Conservation (phyloP, 2,113 vertebrate genomes). For the Hydrolagus affinis region DNA sequence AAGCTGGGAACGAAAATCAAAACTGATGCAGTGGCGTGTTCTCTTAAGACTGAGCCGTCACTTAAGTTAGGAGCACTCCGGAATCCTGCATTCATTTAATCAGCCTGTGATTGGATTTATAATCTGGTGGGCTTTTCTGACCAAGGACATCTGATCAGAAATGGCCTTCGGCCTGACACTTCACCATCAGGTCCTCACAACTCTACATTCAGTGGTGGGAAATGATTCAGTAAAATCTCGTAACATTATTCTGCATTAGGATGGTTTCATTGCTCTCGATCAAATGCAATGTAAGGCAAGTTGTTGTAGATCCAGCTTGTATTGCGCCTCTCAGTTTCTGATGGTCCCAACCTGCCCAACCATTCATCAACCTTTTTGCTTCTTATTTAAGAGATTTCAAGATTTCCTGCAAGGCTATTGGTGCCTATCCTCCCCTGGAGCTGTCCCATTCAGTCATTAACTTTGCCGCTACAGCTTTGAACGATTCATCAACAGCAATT, state of each 20-base stretch:
- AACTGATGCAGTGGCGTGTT: neutral
- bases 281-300: no score
- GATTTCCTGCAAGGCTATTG: constrained; percentile 68
- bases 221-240: no score
- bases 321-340: no score
- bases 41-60: neutral
- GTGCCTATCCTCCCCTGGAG: constrained; percentile 69
- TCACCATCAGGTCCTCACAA: neutral
- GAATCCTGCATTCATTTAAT: neutral
- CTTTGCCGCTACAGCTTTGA: constrained; percentile 73
- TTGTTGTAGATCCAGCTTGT: no score
- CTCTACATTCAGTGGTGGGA: neutral
- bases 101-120: neutral
- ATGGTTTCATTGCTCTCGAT: no score
- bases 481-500: constrained; percentile 52
- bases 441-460: constrained; percentile 74
- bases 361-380: neutral
- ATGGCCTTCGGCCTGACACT: neutral
- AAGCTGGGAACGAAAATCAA: neutral
- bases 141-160: neutral
- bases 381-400: constrained; percentile 67
- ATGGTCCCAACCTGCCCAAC: neutral
- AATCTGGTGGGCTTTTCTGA: neutral
- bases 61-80: neutral
- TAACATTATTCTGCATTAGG: no score